Evolutionary conservation across 2,797 vertebrate genomes (phyloP), one percentile per base, ranked within the genome.

Genomic region (Peromyscus eremicus): DNA sequence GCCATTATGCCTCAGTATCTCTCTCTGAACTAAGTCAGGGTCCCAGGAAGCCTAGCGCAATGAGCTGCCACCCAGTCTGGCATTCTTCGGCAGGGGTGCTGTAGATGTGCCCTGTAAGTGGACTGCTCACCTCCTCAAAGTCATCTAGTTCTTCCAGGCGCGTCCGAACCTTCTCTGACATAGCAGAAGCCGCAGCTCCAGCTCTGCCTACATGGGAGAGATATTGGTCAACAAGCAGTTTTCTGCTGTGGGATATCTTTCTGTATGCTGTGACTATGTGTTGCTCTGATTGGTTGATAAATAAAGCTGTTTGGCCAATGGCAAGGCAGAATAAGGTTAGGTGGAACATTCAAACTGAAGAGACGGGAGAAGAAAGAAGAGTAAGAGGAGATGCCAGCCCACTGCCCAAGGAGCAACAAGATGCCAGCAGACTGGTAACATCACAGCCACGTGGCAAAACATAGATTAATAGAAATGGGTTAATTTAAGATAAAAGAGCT

Each of bases 161-260:
- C 46, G 99, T 99, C 81, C 99, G 99, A 70, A 99, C 99, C 98
- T 99, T 99, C 98, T 99, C 99, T 3, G 99, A 99, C 97, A 99
- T 99, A 0, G 99, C 98, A 0, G 99, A 99, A n/a, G 99, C 98
- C 9, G 99, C 96, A 60, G 98, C 98, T 34, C 98, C 97, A 7
- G 99, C 95, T 98, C 99, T 99, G 96, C 99, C 99, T 99, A 90
- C 68, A 94, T 2, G 94, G 97, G 94, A 95, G 1, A 0, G 40
- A 89, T 37, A 40, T 6, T 4, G 0, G 19, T 97, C 92, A 97
- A 49, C 8, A 21, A 79, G 73, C 16, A 62, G 64, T 84, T 81
- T 90, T 52, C 75, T 95, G 49, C 49, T 52, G 49, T 52, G 49
- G 49, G 12, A 52, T 52, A 14, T 52, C 49, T 52, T 52, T 52